Evolutionary conservation across 2,888 invertebrate genomes (phyloP).

Genomic region (Drosophila incognita): DNA sequence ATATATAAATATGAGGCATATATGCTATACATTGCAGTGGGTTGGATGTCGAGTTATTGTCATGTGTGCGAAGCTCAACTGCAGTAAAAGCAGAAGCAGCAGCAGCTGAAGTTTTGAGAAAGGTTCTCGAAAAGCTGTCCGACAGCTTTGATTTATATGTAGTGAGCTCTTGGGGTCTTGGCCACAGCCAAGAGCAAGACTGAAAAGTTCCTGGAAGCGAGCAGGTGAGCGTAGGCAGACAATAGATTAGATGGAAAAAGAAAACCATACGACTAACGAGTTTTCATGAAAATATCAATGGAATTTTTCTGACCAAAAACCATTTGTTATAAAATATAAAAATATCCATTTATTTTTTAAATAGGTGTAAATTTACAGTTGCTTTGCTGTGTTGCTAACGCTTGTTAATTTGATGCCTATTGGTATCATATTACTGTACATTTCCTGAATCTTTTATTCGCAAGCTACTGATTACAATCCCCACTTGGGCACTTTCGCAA

Average conservation of each 20-base stretch:
- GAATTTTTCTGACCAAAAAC: conserved; percentile 14
- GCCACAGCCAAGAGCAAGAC: conserved; percentile 4
- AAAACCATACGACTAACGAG: conserved; percentile 28
- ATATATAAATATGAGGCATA: conserved; percentile 17
- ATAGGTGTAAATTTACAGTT: neutral
- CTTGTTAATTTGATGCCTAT: neutral
- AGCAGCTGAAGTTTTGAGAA: conserved; percentile 61
- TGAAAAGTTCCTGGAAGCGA: conserved; percentile 13
- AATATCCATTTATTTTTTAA: neutral
- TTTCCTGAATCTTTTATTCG: neutral
- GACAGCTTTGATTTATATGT: conserved; percentile 68
- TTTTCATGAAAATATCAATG: conserved; percentile 16
- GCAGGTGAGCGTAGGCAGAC: conserved; percentile 47
- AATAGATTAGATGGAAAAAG: conserved; percentile 25
- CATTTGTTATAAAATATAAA: conserved; percentile 17
- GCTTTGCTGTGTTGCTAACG: neutral
- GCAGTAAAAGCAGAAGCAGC: conserved; percentile 45
- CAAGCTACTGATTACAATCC: conserved; percentile 15
- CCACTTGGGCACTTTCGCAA: conserved; percentile 26
- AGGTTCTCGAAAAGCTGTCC: conserved; percentile 57
- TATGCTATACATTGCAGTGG: conserved; percentile 43
- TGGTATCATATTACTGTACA: neutral
- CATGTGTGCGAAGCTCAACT: conserved; percentile 38
- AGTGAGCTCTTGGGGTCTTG: conserved; percentile 47
- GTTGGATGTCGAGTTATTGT: conserved; percentile 58